Percentiles rank a stretch among this genome's conserved stretches.
These are phyloP conservation scores for Cenopis cana DNA, from an alignment of 2,888 invertebrate species.

Conservation along the genomic window DNA sequence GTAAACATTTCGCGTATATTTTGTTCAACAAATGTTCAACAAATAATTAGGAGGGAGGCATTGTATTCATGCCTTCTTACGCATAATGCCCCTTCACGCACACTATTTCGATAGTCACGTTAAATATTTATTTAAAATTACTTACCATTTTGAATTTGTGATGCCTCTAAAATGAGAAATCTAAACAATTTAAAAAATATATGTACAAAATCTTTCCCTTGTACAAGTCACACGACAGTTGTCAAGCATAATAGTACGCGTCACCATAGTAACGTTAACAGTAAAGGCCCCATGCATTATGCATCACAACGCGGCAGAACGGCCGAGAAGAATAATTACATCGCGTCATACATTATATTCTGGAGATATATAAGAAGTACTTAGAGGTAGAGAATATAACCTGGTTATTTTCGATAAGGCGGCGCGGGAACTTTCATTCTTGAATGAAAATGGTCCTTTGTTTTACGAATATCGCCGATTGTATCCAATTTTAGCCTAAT, in stretches of 20 bases:
- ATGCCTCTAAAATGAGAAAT: conserved; percentile 3
- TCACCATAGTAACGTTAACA: conserved; percentile 51
- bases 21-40: background rate
- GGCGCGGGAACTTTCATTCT: no score
- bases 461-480: no score
- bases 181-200: conserved; percentile 21
- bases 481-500: no score
- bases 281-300: background rate
- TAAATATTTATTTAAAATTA: background rate
- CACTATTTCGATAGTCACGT: background rate
- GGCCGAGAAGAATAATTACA: background rate
- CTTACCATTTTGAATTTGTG: conserved; percentile 36
- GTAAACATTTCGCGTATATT: background rate
- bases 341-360: background rate
- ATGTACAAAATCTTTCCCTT: conserved; percentile 10
- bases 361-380: no score
- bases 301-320: background rate
- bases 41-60: background rate
- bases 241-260: conserved; percentile 42
- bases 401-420: no score
- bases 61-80: background rate
- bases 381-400: no score
- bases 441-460: no score
- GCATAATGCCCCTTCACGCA: background rate
- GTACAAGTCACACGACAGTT: background rate